Evolutionary conservation across 1,140 invertebrate species (phyloP), one percentile per base, ranked within the genome.

Genomic region (Bathynomus jamesi): DNA sequence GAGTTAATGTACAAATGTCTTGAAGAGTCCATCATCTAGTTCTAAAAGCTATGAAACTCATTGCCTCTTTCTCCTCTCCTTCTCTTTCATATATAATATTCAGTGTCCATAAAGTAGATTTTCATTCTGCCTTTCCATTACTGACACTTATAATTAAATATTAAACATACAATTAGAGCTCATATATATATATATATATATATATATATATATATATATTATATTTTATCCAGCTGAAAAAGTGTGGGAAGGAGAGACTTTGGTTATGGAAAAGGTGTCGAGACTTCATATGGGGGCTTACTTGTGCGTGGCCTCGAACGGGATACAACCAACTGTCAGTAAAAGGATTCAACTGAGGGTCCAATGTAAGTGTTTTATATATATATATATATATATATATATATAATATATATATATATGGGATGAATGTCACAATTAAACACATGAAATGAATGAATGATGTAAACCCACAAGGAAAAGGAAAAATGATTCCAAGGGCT

Each of bases 321-420:
- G 90, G 2, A 88, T 93, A 13, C 91, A 89, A 5, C 91, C 91
- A 4, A 88, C 89, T 13, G 89, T 91, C 72, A 90, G 89, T 84
- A 91, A 91, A 79, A 82, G 90, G 69, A 88, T 91, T 65, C 85
- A 89, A 78, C 84, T 92, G 46, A 86, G 87, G 78, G 89, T 91
- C 53, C 88, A 91, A 79, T 91, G 91, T 94, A 84, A 91, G 91
- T 89, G 82, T 73, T n/a, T n/a, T n/a, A n/a, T n/a, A n/a, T n/a
- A n/a, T n/a, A n/a, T n/a, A 27, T 17, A 4, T 65, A 69, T 29
- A 70, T 93, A 81, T 94, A 89, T 11, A 89, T 90, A 74, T 87
- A 88, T 0, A 95, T 84, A 80, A 80, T 94, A 89, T 67, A 97
- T n/a, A n/a, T n/a, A n/a, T n/a, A n/a, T n/a, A n/a, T n/a, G n/a